A percentile compares a stretch with the other conserved stretches of the same genome.
phyloP scores from a whole-genome alignment of 2,888 invertebrate genomes.

The Synergus gifuensis region DNA sequence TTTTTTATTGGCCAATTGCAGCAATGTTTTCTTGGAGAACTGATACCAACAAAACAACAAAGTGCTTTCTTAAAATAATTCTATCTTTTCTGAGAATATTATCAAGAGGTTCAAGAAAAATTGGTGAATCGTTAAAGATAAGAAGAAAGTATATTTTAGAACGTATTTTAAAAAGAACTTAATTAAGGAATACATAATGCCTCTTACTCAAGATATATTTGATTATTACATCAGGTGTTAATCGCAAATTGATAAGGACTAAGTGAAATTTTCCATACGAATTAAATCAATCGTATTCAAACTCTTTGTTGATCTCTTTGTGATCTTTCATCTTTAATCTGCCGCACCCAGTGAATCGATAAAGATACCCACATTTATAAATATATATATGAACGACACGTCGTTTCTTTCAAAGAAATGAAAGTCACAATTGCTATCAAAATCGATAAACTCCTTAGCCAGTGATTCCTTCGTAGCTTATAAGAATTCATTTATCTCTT shows the following conservation, averaged over 20 bases:
- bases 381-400: neutral
- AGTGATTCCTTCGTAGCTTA: neutral
- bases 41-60: neutral
- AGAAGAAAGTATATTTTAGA: neutral
- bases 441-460: constrained; percentile 27
- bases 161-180: neutral
- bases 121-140: neutral
- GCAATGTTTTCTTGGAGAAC: neutral
- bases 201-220: neutral
- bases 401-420: constrained; percentile 2
- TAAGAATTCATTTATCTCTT: constrained; percentile 33
- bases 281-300: neutral
- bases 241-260: neutral
- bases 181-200: neutral
- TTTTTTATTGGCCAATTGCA: constrained; percentile 3
- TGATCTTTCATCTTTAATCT: neutral
- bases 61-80: neutral
- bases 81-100: neutral
- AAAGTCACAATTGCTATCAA: constrained; percentile 16
- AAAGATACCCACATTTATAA: neutral
- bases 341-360: constrained; percentile 1
- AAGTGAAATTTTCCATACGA: neutral
- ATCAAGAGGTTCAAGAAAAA: neutral
- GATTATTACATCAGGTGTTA: neutral
- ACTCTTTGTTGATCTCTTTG: neutral